Conservation (phyloP, 2,113 vertebrate species). For the Kobus ellipsiprymnus region DNA sequence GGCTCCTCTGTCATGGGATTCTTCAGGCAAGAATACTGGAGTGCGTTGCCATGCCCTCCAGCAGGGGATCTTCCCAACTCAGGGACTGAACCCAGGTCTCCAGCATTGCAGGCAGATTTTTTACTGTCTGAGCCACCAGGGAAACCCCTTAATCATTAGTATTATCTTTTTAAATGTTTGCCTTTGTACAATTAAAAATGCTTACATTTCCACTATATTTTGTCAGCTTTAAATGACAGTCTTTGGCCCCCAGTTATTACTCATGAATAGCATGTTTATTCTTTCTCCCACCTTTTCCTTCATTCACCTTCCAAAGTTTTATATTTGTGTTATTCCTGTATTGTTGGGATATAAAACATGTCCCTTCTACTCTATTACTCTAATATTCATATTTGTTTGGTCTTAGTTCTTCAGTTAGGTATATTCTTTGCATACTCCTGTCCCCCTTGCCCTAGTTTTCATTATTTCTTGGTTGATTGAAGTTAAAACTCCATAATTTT, state of each 20-base stretch:
- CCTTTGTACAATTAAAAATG: neutral
- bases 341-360: neutral
- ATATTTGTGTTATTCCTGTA: neutral
- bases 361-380: neutral
- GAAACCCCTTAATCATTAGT: neutral
- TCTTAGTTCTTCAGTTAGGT: neutral
- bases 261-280: neutral
- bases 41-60: neutral
- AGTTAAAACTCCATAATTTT: neutral
- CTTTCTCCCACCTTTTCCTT: neutral
- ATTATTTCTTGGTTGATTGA: neutral
- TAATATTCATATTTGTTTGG: neutral
- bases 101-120: neutral
- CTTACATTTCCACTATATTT: neutral
- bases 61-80: neutral
- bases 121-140: neutral
- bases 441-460: neutral
- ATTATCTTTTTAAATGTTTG: neutral
- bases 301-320: neutral
- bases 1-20: neutral
- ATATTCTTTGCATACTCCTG: neutral
- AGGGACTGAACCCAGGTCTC: neutral
- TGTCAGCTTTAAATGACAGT: neutral
- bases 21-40: neutral
- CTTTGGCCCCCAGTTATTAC: neutral